A percentile compares a stretch with the other conserved stretches of the same genome.
Conservation (phyloP, 2,888 invertebrate species). For the Epinotia brunnichana region DNA sequence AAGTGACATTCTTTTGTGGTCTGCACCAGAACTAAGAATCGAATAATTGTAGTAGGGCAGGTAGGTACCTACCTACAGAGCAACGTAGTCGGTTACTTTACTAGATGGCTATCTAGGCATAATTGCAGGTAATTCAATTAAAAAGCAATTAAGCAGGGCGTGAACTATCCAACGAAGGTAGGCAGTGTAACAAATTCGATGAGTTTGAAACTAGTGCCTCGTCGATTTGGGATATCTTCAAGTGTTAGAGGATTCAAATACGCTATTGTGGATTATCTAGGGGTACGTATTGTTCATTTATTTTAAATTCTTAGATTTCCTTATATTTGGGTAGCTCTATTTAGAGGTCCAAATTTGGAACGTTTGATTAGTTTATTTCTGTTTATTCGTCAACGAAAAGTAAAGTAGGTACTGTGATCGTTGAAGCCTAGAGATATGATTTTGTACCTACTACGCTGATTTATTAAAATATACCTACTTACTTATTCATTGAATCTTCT, state of each 20-base stretch:
- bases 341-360: too few species aligned
- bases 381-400: too few species aligned
- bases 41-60: neutral
- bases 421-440: too few species aligned
- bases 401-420: too few species aligned
- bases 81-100: conserved; percentile 3
- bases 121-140: conserved; percentile 52
- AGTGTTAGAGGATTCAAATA: neutral
- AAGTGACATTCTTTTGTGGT: neutral
- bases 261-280: too few species aligned
- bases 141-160: conserved; percentile 53
- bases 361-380: too few species aligned
- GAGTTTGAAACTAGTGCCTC: conserved; percentile 51
- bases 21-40: neutral
- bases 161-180: conserved; percentile 50
- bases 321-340: too few species aligned
- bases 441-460: too few species aligned
- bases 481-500: too few species aligned
- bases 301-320: too few species aligned
- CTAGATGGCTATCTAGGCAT: conserved; percentile 45
- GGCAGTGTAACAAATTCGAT: conserved; percentile 55
- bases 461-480: too few species aligned
- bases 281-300: too few species aligned
- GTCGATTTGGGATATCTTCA: conserved; percentile 44
- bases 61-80: neutral